Base-by-base conservation (phyloP, 2,113 vertebrate species). In the Naja naja region DNA sequence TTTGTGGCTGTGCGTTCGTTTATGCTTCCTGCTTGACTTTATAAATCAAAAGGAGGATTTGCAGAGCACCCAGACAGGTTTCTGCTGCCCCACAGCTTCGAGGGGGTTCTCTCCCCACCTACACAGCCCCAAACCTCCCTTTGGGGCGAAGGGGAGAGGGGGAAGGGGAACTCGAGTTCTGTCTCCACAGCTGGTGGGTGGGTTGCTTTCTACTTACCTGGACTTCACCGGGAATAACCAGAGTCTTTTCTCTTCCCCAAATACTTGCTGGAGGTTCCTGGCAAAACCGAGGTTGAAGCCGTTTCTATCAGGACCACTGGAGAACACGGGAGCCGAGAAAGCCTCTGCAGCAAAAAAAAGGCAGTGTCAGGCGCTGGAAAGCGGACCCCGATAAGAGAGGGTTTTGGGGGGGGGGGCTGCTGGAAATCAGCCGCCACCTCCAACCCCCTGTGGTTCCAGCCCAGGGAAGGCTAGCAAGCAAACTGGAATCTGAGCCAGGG, bases 221-320 rank as follows among this genome's bases (percentile, higher is more conserved):
- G 99, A 98, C 91, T 98, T 98, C 92, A 99, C 93, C 3, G 99
- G 99, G 85, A 99, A 96, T 90, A 99, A 96, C 99, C 99, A 99
- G 47, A 99, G 97, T 95, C 97, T 99, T 92, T 97, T 98, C 87
- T 99, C 96, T 91, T 99, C 98, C 89, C 99, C 99, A 97, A 99
- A 99, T 54, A 99, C 99, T 95, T 99, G 99, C 95, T 97, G 97
- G 90, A 99, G 97, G 94, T 99, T 99, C 97, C 95, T 98, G 91
- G 97, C 96, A 88, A 98, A 93, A 91, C 99, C 98, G 4, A 99
- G 97, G 86, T 99, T 98, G 95, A 99, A 99, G 88, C 98, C 99
- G 85, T 99, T 99, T 97, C 98, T 99, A 96, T 99, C 99, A 56
- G 98, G 98, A 91, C 99, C 99, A 22, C 94, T 98, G 86, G 97